phyloP scores from a whole-genome alignment of 1,140 invertebrate species.

The Paraescarpia echinospica region DNA sequence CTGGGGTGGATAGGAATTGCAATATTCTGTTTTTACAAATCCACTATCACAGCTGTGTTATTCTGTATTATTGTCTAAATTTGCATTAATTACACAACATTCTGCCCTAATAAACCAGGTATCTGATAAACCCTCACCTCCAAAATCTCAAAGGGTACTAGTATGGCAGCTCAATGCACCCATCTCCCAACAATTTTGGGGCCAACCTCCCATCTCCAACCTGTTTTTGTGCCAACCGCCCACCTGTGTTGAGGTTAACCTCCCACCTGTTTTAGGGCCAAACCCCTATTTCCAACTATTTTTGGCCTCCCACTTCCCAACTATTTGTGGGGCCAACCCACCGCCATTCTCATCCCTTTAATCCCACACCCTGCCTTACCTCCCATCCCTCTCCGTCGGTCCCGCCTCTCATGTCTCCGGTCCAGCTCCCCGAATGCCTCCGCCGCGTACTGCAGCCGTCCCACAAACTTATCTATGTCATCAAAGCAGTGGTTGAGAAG shows the following conservation, averaged over 20 bases:
- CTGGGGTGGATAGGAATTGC: not conserved
- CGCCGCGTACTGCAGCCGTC: constrained; percentile 91
- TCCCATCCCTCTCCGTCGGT: constrained; percentile 71
- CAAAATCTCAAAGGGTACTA: not conserved
- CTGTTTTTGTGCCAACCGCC: not conserved
- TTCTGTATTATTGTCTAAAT: not conserved
- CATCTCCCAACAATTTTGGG: too few relatives aligned
- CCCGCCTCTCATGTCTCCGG: constrained; percentile 70
- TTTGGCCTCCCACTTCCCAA: too few relatives aligned
- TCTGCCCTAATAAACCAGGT: not conserved
- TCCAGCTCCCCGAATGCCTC: constrained; percentile 92
- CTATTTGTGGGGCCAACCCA: not conserved
- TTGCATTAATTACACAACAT: not conserved
- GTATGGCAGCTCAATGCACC: too few relatives aligned
- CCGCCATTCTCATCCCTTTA: too few relatives aligned
- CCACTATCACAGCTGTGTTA: too few relatives aligned
- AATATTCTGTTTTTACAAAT: not conserved
- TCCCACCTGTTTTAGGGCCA: too few relatives aligned
- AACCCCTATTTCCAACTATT: too few relatives aligned
- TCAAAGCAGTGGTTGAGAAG: constrained; percentile 96
- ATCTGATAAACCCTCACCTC: not conserved
- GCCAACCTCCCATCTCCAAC: not conserved
- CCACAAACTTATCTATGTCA: constrained; percentile 98
- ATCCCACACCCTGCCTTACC: too few relatives aligned
- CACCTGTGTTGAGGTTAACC: too few relatives aligned